A percentile compares a stretch with the other conserved stretches of the same genome.
phyloP scores from a whole-genome alignment of 1,140 invertebrate species.

The Potamilus streckersoni region DNA sequence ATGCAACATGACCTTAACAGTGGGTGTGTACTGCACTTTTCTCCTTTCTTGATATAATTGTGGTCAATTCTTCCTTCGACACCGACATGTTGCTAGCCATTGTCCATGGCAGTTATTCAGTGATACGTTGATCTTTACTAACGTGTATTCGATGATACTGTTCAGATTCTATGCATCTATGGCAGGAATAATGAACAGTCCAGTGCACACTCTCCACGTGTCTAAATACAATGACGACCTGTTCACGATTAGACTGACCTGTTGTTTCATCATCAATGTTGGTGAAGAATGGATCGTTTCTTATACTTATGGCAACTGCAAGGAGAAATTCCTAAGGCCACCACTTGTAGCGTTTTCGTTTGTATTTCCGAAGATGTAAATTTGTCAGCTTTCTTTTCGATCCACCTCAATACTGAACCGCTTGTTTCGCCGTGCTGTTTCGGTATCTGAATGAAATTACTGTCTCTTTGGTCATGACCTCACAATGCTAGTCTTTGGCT shows the following conservation, averaged over 20 bases:
- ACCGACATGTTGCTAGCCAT: conserved; percentile 18
- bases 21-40: conserved; percentile 9
- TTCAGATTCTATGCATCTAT: conserved; percentile 11
- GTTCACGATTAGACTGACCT: conserved; percentile 21
- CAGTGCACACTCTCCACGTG: conserved; percentile 21
- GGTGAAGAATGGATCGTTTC: conserved; percentile 6
- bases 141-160: conserved; percentile 7
- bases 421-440: conserved; percentile 1
- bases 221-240: conserved; percentile 22
- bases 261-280: conserved; percentile 28
- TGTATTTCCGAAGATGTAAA: conserved; percentile 18
- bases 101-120: conserved; percentile 23
- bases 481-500: not conserved
- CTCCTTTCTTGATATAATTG: not conserved
- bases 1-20: conserved; percentile 6
- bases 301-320: conserved; percentile 6
- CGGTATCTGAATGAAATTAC: conserved; percentile 23
- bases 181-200: conserved; percentile 11
- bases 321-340: conserved; percentile 9
- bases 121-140: conserved; percentile 7
- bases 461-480: conserved; percentile 1
- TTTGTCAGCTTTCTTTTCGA: conserved; percentile 15
- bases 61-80: conserved; percentile 6
- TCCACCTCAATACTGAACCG: conserved; percentile 12
- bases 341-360: conserved; percentile 21